These are phyloP conservation scores for Botrylloides violaceus DNA, from an alignment of 23 tunicate genomes.

Conservation along the genomic window DNA sequence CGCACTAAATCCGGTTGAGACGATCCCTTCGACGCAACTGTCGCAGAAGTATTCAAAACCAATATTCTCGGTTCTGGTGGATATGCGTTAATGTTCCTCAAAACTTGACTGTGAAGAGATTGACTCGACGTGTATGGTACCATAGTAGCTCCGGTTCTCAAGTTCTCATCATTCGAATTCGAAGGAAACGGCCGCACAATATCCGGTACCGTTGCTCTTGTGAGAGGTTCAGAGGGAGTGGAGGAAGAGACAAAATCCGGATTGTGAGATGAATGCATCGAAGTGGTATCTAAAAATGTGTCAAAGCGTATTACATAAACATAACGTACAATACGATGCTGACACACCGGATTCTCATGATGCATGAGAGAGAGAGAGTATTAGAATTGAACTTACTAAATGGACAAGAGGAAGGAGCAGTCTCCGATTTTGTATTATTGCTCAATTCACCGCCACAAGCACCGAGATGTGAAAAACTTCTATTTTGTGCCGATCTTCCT, in stretches of 20 bases:
- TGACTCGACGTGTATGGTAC: slow-evolving; percentile 15
- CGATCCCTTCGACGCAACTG: not conserved
- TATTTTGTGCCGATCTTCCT: slow-evolving; percentile 9
- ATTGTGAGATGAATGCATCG: slow-evolving; percentile 23
- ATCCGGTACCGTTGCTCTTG: slow-evolving; percentile 1
- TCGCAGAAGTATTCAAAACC: not conserved
- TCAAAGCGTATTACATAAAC: no score
- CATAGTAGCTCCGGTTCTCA: slow-evolving; percentile 9
- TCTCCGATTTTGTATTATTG: not conserved
- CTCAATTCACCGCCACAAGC: not conserved
- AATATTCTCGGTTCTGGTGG: slow-evolving; percentile 1
- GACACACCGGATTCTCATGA: not conserved
- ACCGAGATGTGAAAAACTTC: not conserved
- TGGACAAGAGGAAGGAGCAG: slow-evolving; percentile 5
- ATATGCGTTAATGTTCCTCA: not conserved
- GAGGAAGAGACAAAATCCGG: not conserved
- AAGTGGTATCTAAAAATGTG: no score
- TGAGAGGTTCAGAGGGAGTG: not conserved
- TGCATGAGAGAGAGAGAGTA: not conserved
- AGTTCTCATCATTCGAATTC: not conserved
- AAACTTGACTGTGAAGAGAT: slow-evolving; percentile 19
- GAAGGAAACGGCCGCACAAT: slow-evolving; percentile 15
- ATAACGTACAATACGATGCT: no score
- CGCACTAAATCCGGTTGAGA: slow-evolving; percentile 10
- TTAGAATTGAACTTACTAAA: slow-evolving; percentile 23